phyloP scores from a whole-genome alignment of 37 sponge, comb jelly and placozoan genomes.

The Agelas oroides region DNA sequence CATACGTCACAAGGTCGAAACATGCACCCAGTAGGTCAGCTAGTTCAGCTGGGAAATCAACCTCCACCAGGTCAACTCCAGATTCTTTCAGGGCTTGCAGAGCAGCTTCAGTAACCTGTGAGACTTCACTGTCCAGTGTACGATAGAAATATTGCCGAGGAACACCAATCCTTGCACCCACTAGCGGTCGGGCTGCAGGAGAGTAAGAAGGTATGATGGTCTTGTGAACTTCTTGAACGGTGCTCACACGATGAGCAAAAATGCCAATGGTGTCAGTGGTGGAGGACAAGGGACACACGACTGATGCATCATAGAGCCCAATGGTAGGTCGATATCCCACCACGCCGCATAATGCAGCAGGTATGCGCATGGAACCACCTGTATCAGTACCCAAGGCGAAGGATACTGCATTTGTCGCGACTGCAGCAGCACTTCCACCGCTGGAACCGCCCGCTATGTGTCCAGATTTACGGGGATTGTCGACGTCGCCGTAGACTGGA shows the following conservation, averaged over 20 bases:
- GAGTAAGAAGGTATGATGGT: conserved; percentile 26
- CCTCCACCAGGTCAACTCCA: conserved; percentile 26
- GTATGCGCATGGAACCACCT: conserved; percentile 44
- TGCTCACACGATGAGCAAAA: conserved; percentile 9
- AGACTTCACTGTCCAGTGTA: conserved; percentile 18
- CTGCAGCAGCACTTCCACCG: conserved; percentile 54
- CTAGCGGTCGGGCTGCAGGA: not conserved
- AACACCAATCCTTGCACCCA: conserved; percentile 32
- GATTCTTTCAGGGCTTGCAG: conserved; percentile 12
- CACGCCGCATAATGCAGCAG: conserved; percentile 48
- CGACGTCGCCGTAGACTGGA: conserved; percentile 25
- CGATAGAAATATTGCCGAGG: conserved; percentile 40
- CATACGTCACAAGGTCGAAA: conserved; percentile 26
- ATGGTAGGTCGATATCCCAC: conserved; percentile 49
- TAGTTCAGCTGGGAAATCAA: not conserved
- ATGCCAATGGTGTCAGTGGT: too few relatives aligned
- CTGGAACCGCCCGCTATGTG: conserved; percentile 52
- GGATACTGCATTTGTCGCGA: conserved; percentile 34
- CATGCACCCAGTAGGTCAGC: not conserved
- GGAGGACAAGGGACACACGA: conserved; percentile 37
- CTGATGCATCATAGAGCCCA: not conserved
- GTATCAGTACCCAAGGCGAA: conserved; percentile 49
- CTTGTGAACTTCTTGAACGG: conserved; percentile 22
- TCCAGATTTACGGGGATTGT: conserved; percentile 26
- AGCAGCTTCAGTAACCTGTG: too few relatives aligned